Evolutionary conservation across 2,888 invertebrate genomes (phyloP), one percentile per base, ranked within the genome.

Genomic region (Aphodius sticticus): DNA sequence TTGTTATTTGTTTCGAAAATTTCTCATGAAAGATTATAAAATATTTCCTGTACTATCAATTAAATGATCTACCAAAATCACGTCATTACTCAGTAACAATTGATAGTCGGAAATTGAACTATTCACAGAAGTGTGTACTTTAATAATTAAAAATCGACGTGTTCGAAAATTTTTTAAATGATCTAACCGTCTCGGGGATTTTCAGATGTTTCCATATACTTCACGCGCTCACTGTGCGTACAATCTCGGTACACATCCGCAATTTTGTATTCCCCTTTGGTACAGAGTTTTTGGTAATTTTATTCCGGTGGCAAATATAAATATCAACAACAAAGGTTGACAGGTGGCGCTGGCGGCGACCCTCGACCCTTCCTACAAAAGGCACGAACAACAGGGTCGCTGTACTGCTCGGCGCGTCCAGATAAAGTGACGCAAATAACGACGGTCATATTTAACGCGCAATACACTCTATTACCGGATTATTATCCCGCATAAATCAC

Each of bases 351-450:
- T 53, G 9, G 53, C 7, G 53, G 53, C 53, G 53, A 53, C 53
- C 53, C 53, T 7, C 53, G 53, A 7, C 53, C 53, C 53, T 53
- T 5, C 7, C 53, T 53, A 53, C 53, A 53, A 53, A 53, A 53
- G 53, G 53, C 53, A 53, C 53, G 53, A 2, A 53, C 53, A 53
- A 53, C 53, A 53, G 53, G 53, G 53, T 53, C 12, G 12, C 53
- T 12, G 53, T 53, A 53, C 53, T 9, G 53, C 53, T 53, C 53
- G 53, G 53, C 53, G 53, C 53, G 53, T 80, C 37, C 78, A 81
- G 78, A 81, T 76, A 80, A 78, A 80, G 78, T 76, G 78, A 81
- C 76, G 79, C 80, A 79, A 78, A 80, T 80, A 81, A 78, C 77
- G 53, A 53, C 12, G 70, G 76, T 78, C 72, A 74, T 74, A 77